Evolutionary conservation across 2,113 vertebrate genomes (phyloP).

Genomic region (Larimichthys crocea): DNA sequence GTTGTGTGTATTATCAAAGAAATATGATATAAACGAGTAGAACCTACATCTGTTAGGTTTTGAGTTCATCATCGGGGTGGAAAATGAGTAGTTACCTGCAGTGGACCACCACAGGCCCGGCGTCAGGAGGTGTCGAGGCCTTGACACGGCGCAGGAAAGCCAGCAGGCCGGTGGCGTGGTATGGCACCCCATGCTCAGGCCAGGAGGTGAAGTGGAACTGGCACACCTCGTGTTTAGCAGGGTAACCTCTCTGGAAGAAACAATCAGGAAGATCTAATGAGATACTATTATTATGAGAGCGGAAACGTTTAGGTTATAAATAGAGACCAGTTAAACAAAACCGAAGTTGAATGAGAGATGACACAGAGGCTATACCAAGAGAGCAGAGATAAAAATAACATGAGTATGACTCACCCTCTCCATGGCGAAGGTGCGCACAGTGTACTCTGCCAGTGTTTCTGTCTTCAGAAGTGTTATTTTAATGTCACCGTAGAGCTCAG

Average conservation of each 20-base stretch:
- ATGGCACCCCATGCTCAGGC: constrained; percentile 96
- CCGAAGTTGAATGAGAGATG: not conserved
- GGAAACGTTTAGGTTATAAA: not conserved
- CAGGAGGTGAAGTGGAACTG: constrained; percentile 98
- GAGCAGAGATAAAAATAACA: not conserved
- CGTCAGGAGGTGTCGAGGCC: constrained; percentile 90
- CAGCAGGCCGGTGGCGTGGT: constrained; percentile 93
- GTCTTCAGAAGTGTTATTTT: constrained; percentile 94
- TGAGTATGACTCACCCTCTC: constrained; percentile 87
- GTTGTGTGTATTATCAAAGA: not conserved
- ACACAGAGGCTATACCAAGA: not conserved
- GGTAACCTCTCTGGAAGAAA: constrained; percentile 89
- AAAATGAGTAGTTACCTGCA: constrained; percentile 88
- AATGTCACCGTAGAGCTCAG: constrained; percentile 96
- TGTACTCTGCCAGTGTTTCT: constrained; percentile 91
- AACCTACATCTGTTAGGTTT: not conserved
- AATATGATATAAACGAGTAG: not conserved
- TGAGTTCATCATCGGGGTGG: not conserved
- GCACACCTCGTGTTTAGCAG: constrained; percentile 93
- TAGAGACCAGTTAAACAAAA: not conserved
- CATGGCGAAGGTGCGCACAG: constrained; percentile 93
- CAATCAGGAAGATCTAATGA: not conserved
- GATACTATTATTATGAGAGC: not conserved
- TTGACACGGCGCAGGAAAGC: constrained; percentile 96
- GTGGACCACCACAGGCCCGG: constrained; percentile 94